Evolutionary conservation across 2,113 vertebrate genomes (phyloP).

Genomic region (Pitta sordida): DNA sequence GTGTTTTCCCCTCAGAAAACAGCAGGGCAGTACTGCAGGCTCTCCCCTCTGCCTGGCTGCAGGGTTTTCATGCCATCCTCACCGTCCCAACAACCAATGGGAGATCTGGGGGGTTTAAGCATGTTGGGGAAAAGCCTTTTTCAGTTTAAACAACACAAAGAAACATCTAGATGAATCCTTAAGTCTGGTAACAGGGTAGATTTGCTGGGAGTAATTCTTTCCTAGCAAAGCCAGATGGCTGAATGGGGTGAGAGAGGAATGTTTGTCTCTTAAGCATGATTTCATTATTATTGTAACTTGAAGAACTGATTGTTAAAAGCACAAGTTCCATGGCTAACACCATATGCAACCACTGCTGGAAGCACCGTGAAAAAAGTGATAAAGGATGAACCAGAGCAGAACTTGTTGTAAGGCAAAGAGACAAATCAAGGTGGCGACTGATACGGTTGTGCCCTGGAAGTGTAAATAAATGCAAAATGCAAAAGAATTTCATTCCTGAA

Average conservation of each 20-base stretch:
- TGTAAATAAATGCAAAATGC: conserved; percentile 12
- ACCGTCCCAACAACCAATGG: neutral
- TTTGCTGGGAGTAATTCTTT: neutral
- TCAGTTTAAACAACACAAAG: neutral
- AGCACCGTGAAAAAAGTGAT: neutral
- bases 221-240: conserved; percentile 8
- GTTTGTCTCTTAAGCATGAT: neutral
- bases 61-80: neutral
- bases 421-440: neutral
- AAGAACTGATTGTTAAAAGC: neutral
- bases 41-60: neutral
- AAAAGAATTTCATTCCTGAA: neutral
- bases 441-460: neutral
- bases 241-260: neutral
- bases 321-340: neutral
- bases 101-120: neutral
- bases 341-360: conserved; percentile 29
- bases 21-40: rapidly evolving
- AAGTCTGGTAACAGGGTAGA: neutral
- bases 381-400: conserved; percentile 45
- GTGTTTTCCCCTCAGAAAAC: neutral
- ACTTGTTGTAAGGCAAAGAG: neutral
- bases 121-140: neutral
- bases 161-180: neutral
- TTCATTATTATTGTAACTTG: conserved; percentile 10